These are phyloP conservation scores for Athrips mouffetella DNA, from an alignment of 2,888 invertebrate species.

Conservation along the genomic window DNA sequence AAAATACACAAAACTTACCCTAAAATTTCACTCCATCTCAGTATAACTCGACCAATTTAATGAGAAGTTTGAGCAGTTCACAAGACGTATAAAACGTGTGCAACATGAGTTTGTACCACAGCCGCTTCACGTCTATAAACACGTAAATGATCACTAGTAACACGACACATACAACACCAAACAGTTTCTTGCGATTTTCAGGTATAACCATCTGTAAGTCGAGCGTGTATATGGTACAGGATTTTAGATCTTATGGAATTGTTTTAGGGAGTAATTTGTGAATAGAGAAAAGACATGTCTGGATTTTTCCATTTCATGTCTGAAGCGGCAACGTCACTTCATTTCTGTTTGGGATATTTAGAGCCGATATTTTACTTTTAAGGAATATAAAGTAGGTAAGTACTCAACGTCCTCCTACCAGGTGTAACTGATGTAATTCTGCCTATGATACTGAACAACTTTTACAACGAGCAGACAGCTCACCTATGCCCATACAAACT, in stretches of 20 bases:
- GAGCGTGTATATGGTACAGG: constrained; percentile 18
- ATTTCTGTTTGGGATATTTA: too few species aligned
- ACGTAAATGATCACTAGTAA: constrained; percentile 44
- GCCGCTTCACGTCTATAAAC: constrained; percentile 57
- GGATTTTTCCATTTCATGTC: too few species aligned
- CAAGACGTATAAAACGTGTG: constrained; percentile 63
- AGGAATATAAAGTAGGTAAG: too few species aligned
- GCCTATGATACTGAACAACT: too few species aligned
- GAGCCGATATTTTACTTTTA: too few species aligned
- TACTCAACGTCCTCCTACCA: too few species aligned
- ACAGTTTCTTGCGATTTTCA: constrained; percentile 52
- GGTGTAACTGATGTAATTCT: too few species aligned
- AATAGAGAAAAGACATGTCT: too few species aligned
- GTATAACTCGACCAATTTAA: constrained; percentile 66
- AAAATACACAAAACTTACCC: constrained; percentile 30
- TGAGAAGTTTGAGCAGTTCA: constrained; percentile 61
- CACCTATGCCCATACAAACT: too few species aligned
- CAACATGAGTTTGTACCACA: constrained; percentile 63
- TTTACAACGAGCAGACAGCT: too few species aligned
- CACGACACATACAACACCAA: constrained; percentile 41
- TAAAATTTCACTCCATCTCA: constrained; percentile 40
- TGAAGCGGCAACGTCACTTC: too few species aligned
- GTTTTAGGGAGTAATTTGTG: neutral
- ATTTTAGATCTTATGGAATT: neutral
- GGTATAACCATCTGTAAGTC: constrained; percentile 65